Conservation (phyloP, 2,797 vertebrate genomes). For the Parotocinclus haroldoi region DNA sequence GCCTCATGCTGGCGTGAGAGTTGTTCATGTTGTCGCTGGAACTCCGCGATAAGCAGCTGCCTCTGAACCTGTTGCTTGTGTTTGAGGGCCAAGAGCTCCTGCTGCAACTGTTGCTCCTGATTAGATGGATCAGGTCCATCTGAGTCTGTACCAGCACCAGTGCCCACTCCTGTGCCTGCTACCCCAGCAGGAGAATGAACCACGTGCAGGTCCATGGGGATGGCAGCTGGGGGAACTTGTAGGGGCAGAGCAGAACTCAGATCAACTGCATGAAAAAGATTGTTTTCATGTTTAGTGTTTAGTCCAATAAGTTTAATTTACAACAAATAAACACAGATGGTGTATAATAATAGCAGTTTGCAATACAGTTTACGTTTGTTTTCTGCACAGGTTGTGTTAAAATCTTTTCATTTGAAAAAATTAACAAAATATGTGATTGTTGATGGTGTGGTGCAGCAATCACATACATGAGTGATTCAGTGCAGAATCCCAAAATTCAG, state of each 20-base stretch:
- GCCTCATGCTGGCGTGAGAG: constrained; percentile 94
- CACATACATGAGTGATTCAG: too few relatives aligned
- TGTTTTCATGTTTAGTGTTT: too few relatives aligned
- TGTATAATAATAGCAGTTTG: too few relatives aligned
- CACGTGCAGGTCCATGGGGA: constrained; percentile 93
- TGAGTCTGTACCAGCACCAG: constrained; percentile 47
- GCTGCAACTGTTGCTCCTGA: constrained; percentile 93
- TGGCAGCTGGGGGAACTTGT: constrained; percentile 84
- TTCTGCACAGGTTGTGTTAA: too few relatives aligned
- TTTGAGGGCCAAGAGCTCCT: constrained; percentile 91
- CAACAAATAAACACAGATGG: too few relatives aligned
- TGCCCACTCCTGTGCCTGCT: constrained; percentile 2
- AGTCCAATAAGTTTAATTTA: too few relatives aligned
- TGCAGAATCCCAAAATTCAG: too few relatives aligned
- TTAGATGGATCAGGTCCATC: constrained; percentile 62
- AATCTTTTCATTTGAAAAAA: too few relatives aligned
- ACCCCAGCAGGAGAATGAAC: constrained; percentile 74
- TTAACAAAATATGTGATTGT: too few relatives aligned
- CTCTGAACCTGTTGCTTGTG: constrained; percentile 98
- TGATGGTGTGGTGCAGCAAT: too few relatives aligned
- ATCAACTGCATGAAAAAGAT: constrained; percentile 66
- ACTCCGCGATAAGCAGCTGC: constrained; percentile 95
- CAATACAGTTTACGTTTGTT: too few relatives aligned
- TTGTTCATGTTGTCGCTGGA: constrained; percentile 96
- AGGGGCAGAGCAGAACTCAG: constrained; percentile 81